Conservation (phyloP, 2,888 invertebrate genomes). For the Diarsia brunnea region DNA sequence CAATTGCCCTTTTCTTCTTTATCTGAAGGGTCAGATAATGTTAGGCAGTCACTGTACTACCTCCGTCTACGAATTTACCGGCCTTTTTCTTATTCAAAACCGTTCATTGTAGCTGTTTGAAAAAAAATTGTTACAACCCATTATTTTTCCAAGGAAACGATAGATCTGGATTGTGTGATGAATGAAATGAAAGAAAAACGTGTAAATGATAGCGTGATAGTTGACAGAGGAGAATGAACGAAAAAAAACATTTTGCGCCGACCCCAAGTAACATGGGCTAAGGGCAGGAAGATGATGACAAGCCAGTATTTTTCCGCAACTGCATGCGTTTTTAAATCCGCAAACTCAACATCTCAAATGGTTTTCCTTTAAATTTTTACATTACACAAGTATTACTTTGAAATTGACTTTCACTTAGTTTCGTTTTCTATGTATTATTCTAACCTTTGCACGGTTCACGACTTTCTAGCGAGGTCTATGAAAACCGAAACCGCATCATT, state of each 20-base stretch:
- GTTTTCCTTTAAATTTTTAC: background rate
- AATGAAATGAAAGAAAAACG: too few relatives aligned
- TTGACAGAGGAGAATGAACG: too few relatives aligned
- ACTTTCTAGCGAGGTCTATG: conserved; percentile 32
- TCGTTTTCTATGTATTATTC: conserved; percentile 28
- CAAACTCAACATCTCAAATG: background rate
- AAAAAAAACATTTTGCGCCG: too few relatives aligned
- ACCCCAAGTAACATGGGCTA: too few relatives aligned
- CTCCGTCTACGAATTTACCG: background rate
- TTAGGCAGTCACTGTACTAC: too few relatives aligned
- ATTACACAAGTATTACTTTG: conserved; percentile 8
- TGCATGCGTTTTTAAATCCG: background rate
- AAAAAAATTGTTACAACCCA: background rate
- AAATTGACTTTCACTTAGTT: conserved; percentile 31
- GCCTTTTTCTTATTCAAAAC: background rate
- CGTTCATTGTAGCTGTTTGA: background rate
- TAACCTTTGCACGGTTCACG: conserved; percentile 23
- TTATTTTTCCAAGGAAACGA: background rate
- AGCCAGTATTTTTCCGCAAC: background rate
- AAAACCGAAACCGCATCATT: conserved; percentile 16
- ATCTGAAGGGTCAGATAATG: too few relatives aligned
- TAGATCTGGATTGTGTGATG: too few relatives aligned
- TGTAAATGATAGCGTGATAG: too few relatives aligned
- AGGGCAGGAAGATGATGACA: too few relatives aligned
- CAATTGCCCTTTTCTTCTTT: too few relatives aligned